Percentiles rank a stretch among this genome's conserved stretches.
Conservation (phyloP, 2,888 invertebrate species). For the Torymus aiolomorphi region DNA sequence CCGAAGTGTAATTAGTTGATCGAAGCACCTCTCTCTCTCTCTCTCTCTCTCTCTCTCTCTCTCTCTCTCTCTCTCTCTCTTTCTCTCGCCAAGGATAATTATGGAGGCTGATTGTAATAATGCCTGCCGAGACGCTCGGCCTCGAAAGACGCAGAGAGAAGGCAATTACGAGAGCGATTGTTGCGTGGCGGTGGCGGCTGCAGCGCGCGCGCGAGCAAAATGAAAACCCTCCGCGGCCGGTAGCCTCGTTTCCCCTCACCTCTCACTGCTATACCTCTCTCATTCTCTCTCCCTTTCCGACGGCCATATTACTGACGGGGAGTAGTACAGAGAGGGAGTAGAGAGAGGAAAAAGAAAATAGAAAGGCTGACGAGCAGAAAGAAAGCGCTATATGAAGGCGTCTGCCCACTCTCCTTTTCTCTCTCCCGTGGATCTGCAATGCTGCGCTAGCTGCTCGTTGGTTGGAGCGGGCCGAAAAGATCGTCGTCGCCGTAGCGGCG, state of each 20-base stretch:
- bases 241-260: too few relatives aligned
- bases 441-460: neutral
- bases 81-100: conserved; percentile 23
- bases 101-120: conserved; percentile 49
- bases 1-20: conserved; percentile 47
- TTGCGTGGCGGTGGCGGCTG: neutral
- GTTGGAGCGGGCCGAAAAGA: conserved; percentile 1
- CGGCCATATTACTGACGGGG: neutral
- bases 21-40: conserved; percentile 23
- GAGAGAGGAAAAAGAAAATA: conserved; percentile 27
- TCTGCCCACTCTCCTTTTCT: neutral
- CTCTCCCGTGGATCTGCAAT: neutral
- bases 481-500: neutral
- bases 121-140: conserved; percentile 16
- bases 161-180: conserved; percentile 49
- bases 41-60: too few relatives aligned
- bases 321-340: neutral
- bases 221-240: conserved; percentile 23
- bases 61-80: too few relatives aligned
- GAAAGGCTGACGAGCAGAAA: conserved; percentile 16
- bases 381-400: neutral
- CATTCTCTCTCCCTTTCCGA: neutral
- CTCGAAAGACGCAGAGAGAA: conserved; percentile 38
- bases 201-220: neutral
- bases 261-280: neutral